phyloP scores from a whole-genome alignment of 2,113 vertebrate genomes.

The Seriola quinqueradiata region DNA sequence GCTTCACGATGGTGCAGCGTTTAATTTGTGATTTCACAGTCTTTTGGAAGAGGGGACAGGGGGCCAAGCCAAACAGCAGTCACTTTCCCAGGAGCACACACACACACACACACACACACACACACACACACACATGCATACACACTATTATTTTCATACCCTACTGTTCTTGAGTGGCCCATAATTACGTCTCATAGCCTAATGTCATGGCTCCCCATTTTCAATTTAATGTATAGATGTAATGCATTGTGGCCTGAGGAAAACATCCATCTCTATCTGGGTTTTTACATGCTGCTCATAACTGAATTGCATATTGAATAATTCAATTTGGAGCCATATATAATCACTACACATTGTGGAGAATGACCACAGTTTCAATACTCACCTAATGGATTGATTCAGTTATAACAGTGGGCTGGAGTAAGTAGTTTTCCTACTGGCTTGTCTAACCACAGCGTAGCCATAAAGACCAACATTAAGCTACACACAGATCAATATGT shows the following conservation, averaged over 20 bases:
- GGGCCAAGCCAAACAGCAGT: conserved; percentile 75
- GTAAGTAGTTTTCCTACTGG: conserved; percentile 77
- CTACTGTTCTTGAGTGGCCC: conserved; percentile 54
- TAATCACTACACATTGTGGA: conserved; percentile 79
- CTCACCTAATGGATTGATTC: conserved; percentile 84
- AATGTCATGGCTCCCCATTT: conserved; percentile 73
- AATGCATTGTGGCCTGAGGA: conserved; percentile 63
- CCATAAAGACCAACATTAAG: conserved; percentile 82
- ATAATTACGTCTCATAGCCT: conserved; percentile 66
- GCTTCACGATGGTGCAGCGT: conserved; percentile 76
- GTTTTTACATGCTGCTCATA: conserved; percentile 82
- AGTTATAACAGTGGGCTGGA: conserved; percentile 75
- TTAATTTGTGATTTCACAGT: conserved; percentile 87
- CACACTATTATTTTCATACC: conserved; percentile 51
- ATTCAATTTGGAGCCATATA: conserved; percentile 81
- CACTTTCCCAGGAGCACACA: conserved; percentile 72
- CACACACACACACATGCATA: conserved; percentile 43
- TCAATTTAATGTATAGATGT: conserved; percentile 77
- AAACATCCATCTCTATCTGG: conserved; percentile 80
- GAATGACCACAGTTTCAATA: conserved; percentile 84
- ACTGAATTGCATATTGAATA: conserved; percentile 84
- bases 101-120: conserved; percentile 37
- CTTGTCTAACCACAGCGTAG: conserved; percentile 78
- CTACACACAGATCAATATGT: conserved; percentile 80
- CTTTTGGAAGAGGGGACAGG: conserved; percentile 70